Evolutionary conservation across 2,113 vertebrate genomes (phyloP).

Genomic region (Tonatia bakeri): DNA sequence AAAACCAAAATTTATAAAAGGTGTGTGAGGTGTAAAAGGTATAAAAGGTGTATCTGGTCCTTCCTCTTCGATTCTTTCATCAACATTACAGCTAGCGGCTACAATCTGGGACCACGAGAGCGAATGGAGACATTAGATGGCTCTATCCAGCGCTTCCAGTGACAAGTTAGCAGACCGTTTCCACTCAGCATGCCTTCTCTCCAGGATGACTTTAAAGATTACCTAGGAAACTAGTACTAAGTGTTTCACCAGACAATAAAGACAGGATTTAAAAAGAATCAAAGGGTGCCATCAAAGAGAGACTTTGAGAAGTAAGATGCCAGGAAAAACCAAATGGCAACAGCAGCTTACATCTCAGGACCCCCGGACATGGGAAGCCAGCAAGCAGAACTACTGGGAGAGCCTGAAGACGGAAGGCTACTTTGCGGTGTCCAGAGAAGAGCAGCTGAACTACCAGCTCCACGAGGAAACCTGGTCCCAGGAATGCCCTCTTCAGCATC

Average conservation of each 20-base stretch:
- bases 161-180: not conserved
- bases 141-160: not conserved
- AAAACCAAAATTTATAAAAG: not conserved
- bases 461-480: not conserved
- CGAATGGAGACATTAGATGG: not conserved
- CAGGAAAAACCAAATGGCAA: not conserved
- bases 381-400: not conserved
- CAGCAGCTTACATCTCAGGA: not conserved
- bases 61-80: conserved; percentile 1
- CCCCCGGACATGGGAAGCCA: not conserved
- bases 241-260: not conserved
- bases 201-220: not conserved
- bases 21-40: not conserved
- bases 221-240: not conserved
- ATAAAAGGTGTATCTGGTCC: not conserved
- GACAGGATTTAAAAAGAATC: not conserved
- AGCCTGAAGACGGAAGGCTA: not conserved
- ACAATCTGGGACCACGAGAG: not conserved
- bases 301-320: not conserved
- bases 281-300: not conserved
- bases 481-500: not conserved
- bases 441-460: not conserved
- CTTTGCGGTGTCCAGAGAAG: not conserved
- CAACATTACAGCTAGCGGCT: not conserved
- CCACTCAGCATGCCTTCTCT: not conserved